Conservation (phyloP, 2,113 vertebrate species). For the Zingel zingel region DNA sequence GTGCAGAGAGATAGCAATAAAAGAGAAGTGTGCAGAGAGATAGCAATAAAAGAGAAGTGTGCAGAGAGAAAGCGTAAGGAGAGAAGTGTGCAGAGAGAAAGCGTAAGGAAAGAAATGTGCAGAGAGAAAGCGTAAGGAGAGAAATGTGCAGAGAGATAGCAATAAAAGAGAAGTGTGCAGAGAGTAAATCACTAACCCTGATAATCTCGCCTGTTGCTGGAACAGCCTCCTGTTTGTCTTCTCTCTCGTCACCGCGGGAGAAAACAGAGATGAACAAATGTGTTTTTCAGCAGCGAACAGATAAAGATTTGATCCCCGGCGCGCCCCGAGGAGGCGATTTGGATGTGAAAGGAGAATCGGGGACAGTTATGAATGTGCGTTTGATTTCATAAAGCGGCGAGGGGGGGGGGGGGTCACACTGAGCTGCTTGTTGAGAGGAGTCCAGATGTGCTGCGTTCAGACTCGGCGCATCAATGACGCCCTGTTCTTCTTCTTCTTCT, state of each 20-base stretch:
- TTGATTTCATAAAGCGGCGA: slow-evolving; percentile 65
- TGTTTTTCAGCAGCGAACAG: slow-evolving; percentile 59
- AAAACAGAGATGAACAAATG: slow-evolving; percentile 39
- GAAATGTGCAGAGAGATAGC: too few species aligned
- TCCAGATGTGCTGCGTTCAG: slow-evolving; percentile 66
- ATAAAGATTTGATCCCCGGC: slow-evolving; percentile 52
- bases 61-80: too few species aligned
- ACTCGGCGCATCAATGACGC: slow-evolving; percentile 51
- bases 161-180: neutral
- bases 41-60: too few species aligned
- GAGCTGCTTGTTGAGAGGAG: slow-evolving; percentile 63
- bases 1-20: too few species aligned
- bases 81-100: too few species aligned
- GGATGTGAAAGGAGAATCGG: slow-evolving; percentile 39
- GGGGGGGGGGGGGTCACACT: slow-evolving; percentile 46
- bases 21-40: too few species aligned
- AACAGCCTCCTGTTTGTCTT: slow-evolving; percentile 48
- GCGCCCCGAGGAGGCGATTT: slow-evolving; percentile 29
- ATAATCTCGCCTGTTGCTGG: neutral
- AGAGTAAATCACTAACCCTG: neutral
- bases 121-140: too few species aligned
- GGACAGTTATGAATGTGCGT: slow-evolving; percentile 65
- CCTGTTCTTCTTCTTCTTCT: slow-evolving; percentile 56
- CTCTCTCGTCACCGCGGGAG: neutral
- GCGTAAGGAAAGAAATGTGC: too few species aligned